phyloP scores from a whole-genome alignment of 2,113 vertebrate genomes.

The Bombycilla garrulus region DNA sequence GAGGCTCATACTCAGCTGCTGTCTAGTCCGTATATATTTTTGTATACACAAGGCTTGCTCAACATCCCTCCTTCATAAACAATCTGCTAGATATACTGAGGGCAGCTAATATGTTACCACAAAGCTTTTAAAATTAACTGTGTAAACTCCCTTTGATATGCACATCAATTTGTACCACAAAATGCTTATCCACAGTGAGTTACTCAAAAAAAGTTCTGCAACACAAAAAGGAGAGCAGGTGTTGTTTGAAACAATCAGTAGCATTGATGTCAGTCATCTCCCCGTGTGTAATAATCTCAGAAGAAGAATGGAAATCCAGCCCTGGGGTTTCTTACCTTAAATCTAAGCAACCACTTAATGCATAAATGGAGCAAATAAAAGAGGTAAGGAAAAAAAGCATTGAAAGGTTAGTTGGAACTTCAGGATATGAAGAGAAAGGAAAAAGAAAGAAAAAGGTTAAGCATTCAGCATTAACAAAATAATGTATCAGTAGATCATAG shows the following conservation, averaged over 20 bases:
- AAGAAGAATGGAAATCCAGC: slow-evolving; percentile 79
- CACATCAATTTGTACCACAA: neutral
- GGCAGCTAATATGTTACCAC: neutral
- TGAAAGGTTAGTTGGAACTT: slow-evolving; percentile 87
- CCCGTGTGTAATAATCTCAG: slow-evolving; percentile 79
- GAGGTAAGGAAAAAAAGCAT: slow-evolving; percentile 88
- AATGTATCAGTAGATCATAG: slow-evolving; percentile 79
- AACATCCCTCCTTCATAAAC: slow-evolving; percentile 31
- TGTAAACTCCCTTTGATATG: neutral
- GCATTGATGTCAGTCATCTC: slow-evolving; percentile 56
- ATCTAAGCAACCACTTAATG: slow-evolving; percentile 99
- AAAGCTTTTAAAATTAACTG: neutral
- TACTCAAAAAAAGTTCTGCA: neutral
- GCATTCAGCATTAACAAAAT: slow-evolving; percentile 81
- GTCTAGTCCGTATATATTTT: neutral
- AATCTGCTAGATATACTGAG: neutral
- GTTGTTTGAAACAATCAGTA: slow-evolving; percentile 28
- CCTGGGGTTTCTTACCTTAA: slow-evolving; percentile 97
- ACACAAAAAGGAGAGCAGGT: neutral
- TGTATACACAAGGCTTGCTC: neutral
- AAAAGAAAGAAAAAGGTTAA: slow-evolving; percentile 81
- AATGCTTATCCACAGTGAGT: neutral
- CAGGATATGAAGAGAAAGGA: slow-evolving; percentile 82
- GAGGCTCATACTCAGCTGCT: slow-evolving; percentile 55
- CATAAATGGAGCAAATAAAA: slow-evolving; percentile 88